Percentiles rank a stretch among this genome's conserved stretches.
Conservation (phyloP, 2,113 vertebrate species). For the Chlorocebus sabaeus region DNA sequence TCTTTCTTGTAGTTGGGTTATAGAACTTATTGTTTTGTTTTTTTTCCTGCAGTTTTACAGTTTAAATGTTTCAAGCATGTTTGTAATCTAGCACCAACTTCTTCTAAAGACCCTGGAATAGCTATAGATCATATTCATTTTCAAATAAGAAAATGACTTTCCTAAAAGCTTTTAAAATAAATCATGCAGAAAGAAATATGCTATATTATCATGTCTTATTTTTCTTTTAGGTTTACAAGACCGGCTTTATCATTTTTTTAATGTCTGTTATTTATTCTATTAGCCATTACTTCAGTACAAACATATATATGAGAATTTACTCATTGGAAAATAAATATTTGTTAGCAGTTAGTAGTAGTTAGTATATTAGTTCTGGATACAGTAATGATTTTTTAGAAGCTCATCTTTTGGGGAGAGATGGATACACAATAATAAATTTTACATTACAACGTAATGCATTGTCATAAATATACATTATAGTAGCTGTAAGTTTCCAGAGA, state of each 20-base stretch:
- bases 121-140: not conserved
- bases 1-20: not conserved
- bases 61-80: not conserved
- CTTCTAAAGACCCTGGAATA: not conserved
- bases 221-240: not conserved
- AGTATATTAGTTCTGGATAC: not conserved
- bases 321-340: not conserved
- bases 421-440: not conserved
- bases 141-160: not conserved
- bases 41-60: not conserved
- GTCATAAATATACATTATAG: not conserved
- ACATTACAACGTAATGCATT: not conserved
- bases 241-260: not conserved
- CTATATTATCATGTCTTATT: not conserved
- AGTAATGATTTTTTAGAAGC: not conserved
- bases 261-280: not conserved
- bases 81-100: not conserved
- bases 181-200: not conserved
- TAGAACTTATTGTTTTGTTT: not conserved
- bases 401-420: not conserved
- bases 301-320: not conserved
- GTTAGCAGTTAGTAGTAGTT: not conserved
- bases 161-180: not conserved
- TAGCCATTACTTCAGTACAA: not conserved
- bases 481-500: not conserved